Evolutionary conservation across 2,113 vertebrate genomes (phyloP).

Genomic region (Scartelaos histophorus): DNA sequence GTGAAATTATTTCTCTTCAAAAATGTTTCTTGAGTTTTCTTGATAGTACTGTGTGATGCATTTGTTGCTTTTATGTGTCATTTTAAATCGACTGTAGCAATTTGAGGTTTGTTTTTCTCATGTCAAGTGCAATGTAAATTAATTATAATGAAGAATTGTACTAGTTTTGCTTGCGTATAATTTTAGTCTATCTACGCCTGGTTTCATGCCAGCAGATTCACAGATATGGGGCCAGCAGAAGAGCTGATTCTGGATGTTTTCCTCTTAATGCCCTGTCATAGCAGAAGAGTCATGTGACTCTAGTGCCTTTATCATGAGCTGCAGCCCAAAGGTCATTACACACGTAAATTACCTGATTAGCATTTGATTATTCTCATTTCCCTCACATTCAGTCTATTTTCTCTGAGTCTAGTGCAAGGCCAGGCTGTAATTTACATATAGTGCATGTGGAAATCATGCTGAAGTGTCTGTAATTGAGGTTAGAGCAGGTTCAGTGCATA

Average conservation of each 20-base stretch:
- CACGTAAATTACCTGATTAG: constrained; percentile 59
- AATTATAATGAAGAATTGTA: too few species aligned
- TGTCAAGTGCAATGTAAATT: too few species aligned
- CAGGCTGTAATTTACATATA: constrained; percentile 14
- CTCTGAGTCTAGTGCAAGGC: constrained; percentile 23
- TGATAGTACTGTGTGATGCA: too few species aligned
- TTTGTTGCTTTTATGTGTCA: too few species aligned
- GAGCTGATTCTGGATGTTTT: not conserved
- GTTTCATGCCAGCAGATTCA: not conserved
- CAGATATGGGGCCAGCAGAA: not conserved
- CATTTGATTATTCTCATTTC: constrained; percentile 58
- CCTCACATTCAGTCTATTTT: constrained; percentile 3
- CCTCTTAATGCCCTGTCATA: not conserved
- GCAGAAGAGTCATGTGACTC: not conserved
- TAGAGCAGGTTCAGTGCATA: not conserved
- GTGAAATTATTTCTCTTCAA: too few species aligned
- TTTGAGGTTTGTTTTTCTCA: too few species aligned
- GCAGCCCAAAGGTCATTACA: constrained; percentile 60
- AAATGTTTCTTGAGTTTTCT: too few species aligned
- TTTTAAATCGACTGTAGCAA: too few species aligned
- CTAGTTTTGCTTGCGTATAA: not conserved
- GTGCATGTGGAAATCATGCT: constrained; percentile 6
- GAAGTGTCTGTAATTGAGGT: not conserved
- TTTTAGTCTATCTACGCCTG: not conserved
- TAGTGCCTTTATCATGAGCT: constrained; percentile 49